Conservation (phyloP, 2,113 vertebrate species). For the Pangasianodon hypophthalmus region DNA sequence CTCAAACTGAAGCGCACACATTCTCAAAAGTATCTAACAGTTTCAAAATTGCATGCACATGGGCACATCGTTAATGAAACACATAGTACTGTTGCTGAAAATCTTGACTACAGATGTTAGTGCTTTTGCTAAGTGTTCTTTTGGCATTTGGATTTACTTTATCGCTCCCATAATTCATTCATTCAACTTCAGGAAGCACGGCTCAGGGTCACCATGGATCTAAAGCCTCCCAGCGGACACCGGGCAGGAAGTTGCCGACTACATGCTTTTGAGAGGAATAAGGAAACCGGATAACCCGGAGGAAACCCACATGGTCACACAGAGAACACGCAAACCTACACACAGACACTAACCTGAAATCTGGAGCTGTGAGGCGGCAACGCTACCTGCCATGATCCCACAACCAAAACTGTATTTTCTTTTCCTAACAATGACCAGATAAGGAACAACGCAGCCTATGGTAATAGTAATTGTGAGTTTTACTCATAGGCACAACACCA, state of each 20-base stretch:
- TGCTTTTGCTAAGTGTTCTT: background rate
- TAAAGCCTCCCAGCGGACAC: background rate
- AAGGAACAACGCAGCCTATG: background rate
- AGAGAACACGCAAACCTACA: background rate
- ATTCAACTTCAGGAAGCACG: background rate
- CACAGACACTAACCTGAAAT: background rate
- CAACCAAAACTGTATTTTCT: background rate
- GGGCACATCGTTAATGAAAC: background rate
- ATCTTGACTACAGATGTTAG: background rate
- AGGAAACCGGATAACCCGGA: background rate
- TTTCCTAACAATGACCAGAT: background rate
- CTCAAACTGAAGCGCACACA: background rate
- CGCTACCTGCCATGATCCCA: background rate
- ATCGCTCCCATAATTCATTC: background rate
- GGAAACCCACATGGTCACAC: background rate
- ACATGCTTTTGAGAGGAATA: background rate
- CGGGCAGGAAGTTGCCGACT: background rate
- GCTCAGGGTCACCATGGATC: background rate
- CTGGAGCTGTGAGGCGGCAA: background rate
- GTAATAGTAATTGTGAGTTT: background rate
- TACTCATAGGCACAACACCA: background rate
- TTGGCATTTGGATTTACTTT: background rate
- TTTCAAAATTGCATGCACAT: conserved; percentile 1
- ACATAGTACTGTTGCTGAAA: background rate
- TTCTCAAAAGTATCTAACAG: conserved; percentile 4